Evolutionary conservation across 2,113 vertebrate genomes (phyloP).

Genomic region (Anhinga rufa): DNA sequence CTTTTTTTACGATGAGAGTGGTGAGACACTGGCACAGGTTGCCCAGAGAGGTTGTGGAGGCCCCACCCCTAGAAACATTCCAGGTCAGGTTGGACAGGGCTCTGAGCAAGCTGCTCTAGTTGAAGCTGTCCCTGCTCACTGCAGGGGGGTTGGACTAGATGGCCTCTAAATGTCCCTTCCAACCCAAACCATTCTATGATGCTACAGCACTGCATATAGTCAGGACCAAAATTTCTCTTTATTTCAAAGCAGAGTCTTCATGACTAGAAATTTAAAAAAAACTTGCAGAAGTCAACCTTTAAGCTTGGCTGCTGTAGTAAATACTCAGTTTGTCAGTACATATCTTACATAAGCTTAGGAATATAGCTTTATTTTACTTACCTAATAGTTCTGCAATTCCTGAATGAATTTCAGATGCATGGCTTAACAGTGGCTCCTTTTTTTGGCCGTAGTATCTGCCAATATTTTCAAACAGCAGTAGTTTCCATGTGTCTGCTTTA

Average conservation of each 20-base stretch:
- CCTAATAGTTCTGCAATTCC: slow-evolving; percentile 92
- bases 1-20: too few species aligned
- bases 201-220: not conserved
- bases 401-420: slow-evolving; percentile 88
- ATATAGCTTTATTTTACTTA: slow-evolving; percentile 58
- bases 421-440: slow-evolving; percentile 85
- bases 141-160: too few species aligned
- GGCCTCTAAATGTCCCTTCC: too few species aligned
- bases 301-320: not conserved
- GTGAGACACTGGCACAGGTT: too few species aligned
- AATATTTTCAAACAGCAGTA: slow-evolving; percentile 84
- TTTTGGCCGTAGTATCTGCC: slow-evolving; percentile 82
- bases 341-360: not conserved
- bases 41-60: too few species aligned
- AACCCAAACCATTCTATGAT: too few species aligned
- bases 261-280: not conserved
- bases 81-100: too few species aligned
- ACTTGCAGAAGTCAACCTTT: not conserved
- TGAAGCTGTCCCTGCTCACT: too few species aligned
- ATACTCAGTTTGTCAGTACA: not conserved
- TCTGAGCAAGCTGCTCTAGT: too few species aligned
- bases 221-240: not conserved
- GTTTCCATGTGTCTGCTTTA: slow-evolving; percentile 79
- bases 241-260: not conserved
- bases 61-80: too few species aligned